These are phyloP conservation scores for Terrapene triunguis DNA, from an alignment of 2,113 vertebrate genomes.

Conservation along the genomic window DNA sequence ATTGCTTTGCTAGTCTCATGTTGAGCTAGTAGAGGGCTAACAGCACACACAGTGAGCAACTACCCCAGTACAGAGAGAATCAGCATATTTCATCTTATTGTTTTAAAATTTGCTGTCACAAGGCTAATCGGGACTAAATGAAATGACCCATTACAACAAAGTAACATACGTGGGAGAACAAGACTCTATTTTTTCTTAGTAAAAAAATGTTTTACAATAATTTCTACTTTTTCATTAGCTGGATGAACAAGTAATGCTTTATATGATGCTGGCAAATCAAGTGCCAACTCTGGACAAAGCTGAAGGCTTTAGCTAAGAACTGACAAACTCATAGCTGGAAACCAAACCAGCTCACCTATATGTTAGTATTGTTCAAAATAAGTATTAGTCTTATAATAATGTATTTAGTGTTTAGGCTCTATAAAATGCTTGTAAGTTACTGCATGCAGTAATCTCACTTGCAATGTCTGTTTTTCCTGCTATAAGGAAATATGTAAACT, in stretches of 20 bases:
- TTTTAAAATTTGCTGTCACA: neutral
- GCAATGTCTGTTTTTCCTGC: neutral
- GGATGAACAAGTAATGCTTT: neutral
- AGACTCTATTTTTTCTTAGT: neutral
- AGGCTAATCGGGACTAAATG: neutral
- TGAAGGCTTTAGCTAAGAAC: neutral
- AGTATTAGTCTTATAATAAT: neutral
- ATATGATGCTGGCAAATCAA: neutral
- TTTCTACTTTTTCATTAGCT: neutral
- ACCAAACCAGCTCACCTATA: neutral
- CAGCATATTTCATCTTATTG: neutral
- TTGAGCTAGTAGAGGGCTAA: neutral
- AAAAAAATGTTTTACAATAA: neutral
- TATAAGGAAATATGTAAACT: neutral
- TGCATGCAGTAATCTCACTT: neutral
- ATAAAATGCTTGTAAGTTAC: neutral
- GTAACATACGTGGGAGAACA: neutral
- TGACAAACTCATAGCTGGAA: neutral
- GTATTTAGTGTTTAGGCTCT: too few species aligned
- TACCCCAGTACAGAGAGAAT: neutral
- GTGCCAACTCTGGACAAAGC: neutral
- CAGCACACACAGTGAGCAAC: neutral
- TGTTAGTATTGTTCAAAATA: neutral
- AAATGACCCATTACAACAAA: neutral
- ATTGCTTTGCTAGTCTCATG: neutral